Evolutionary conservation across 2,888 invertebrate genomes (phyloP), one percentile per base, ranked within the genome.

Genomic region (Incurvaria masculella): DNA sequence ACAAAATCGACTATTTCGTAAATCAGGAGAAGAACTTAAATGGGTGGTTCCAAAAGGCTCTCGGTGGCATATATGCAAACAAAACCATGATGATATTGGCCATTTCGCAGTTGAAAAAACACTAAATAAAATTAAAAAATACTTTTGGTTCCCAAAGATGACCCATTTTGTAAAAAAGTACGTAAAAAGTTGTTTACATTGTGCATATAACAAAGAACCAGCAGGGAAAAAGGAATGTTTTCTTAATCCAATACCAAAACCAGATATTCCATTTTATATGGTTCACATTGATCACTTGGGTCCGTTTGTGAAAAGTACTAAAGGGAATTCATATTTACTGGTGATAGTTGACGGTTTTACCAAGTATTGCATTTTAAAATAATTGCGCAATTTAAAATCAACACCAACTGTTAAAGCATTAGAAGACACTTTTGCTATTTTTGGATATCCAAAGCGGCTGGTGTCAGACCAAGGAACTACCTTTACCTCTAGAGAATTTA

Each of bases 381-480:
- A 50, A 6, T 42, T 48, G 2, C 44, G 42, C 23, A 44, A 44
- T 14, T 45, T 47, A 14, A 53, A 50, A 33, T 46, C 50, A 3
- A 42, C 23, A 38, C 41, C 27, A 14, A 48, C 49, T 1, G 6
- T 51, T 1, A 49, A 40, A 17, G 38, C 16, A 1, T 20, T 52
- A 6, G 45, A 52, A 10, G 51, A 42, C 10, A 40, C 53, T 14
- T 46, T 51, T 10, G 16, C 21, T n/a, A 50, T 48, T 46, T 53
- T 55, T 48, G 51, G 52, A 8, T n/a, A 50, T 2, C 55, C 51
- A 11, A 4, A 3, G 5, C 18, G 49, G 6, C 46, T 52, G 8
- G 21, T 52, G 4, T 50, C 46, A 5, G 47, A 52, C 20, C 21
- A 49, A 4, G 52, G 52, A n/a, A 45, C 52, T 16, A 40, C 1